Conservation (phyloP, 2,113 vertebrate genomes). For the Hypanus sabinus region DNA sequence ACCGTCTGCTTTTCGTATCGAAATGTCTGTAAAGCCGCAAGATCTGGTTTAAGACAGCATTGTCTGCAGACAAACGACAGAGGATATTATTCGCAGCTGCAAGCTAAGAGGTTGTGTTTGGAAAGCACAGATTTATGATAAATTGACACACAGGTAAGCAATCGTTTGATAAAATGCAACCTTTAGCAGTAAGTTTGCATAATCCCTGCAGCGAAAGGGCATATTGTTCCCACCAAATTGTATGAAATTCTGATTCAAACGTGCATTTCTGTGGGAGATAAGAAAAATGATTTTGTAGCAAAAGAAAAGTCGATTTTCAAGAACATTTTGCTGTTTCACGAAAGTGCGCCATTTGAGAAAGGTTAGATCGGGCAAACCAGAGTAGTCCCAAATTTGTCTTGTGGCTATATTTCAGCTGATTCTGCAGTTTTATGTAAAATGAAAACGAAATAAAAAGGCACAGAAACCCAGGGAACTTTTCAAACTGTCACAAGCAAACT, state of each 20-base stretch:
- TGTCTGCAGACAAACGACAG: conserved; percentile 96
- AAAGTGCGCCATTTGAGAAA: conserved; percentile 54
- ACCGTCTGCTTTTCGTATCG: conserved; percentile 82
- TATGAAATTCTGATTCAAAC: conserved; percentile 67
- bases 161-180: conserved; percentile 84
- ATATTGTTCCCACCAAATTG: conserved; percentile 68
- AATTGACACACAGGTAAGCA: conserved; percentile 98
- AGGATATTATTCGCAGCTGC: conserved; percentile 82
- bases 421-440: conserved; percentile 54
- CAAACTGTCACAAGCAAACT: conserved; percentile 64
- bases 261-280: conserved; percentile 51
- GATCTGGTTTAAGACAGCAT: conserved; percentile 96
- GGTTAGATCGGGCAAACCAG: conserved; percentile 52
- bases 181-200: conserved; percentile 77
- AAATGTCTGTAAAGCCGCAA: conserved; percentile 92
- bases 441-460: conserved; percentile 52
- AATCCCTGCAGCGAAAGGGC: conserved; percentile 61
- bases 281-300: conserved; percentile 41
- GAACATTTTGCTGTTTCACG: conserved; percentile 45
- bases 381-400: conserved; percentile 46
- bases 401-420: conserved; percentile 52
- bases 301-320: conserved; percentile 9
- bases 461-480: conserved; percentile 61
- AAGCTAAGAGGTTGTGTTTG: conserved; percentile 73
- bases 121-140: conserved; percentile 83